phyloP scores from a whole-genome alignment of 2,797 vertebrate species.

The Hozukius guyotensis region DNA sequence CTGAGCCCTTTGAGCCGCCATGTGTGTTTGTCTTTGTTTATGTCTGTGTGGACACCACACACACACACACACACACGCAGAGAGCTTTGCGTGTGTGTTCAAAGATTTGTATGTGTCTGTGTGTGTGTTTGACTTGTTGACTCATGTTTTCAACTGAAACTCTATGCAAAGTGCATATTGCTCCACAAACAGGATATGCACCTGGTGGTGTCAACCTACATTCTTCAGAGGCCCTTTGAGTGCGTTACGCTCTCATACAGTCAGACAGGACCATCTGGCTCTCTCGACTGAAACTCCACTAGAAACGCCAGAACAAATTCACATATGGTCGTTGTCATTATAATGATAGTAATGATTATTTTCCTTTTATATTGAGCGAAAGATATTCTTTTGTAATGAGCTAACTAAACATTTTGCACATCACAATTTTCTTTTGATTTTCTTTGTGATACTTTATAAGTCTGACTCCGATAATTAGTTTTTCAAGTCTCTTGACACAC shows the following conservation, averaged over 20 bases:
- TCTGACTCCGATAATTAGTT: not conserved
- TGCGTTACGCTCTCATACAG: conserved; percentile 29
- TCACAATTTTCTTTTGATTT: not conserved
- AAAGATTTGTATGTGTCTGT: conserved; percentile 34
- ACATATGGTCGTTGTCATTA: not conserved
- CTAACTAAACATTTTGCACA: not conserved
- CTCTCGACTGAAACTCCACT: conserved; percentile 30
- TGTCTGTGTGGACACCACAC: conserved; percentile 6
- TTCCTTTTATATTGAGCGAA: not conserved
- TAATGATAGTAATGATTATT: not conserved
- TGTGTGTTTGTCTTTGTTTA: conserved; percentile 41
- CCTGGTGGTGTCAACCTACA: conserved; percentile 69
- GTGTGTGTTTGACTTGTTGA: conserved; percentile 53
- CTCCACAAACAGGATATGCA: conserved; percentile 71
- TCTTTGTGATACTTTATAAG: not conserved
- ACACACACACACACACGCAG: not conserved
- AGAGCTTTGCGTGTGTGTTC: conserved; percentile 9
- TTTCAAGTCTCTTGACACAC: not conserved
- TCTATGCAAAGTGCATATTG: conserved; percentile 58
- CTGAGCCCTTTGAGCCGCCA: not conserved
- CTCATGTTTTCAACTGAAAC: conserved; percentile 69
- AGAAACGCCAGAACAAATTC: conserved; percentile 14
- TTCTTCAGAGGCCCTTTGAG: conserved; percentile 55
- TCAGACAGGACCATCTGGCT: conserved; percentile 51
- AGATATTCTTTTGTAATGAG: not conserved